Evolutionary conservation across 2,888 invertebrate species (phyloP).

Genomic region (Rosalia funebris): DNA sequence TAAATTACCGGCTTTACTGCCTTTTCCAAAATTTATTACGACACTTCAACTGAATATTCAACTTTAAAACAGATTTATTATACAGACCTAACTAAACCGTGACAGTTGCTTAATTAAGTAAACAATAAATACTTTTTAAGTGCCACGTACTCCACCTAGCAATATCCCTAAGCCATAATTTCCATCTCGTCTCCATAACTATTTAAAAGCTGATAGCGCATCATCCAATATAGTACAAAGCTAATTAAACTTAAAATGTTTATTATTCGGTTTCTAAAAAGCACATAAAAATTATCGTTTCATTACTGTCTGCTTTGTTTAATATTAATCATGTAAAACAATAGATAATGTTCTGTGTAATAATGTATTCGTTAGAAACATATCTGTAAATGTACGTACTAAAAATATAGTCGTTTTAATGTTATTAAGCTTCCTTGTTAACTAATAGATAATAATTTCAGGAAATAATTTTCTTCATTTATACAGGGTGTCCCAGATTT

Average conservation of each 20-base stretch:
- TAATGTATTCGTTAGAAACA: no score
- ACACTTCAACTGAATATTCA: conserved; percentile 14
- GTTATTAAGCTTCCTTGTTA: no score
- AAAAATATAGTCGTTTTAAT: no score
- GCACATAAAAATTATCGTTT: not conserved
- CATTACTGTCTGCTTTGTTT: not conserved
- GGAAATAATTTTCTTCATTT: no score
- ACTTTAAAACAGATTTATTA: conserved; percentile 4
- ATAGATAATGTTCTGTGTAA: no score
- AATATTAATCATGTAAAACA: no score
- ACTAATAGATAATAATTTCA: no score
- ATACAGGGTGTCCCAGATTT: no score
- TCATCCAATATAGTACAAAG: conserved; percentile 1
- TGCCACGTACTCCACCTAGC: not conserved
- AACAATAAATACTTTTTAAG: conserved; percentile 23
- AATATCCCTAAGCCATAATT: conserved; percentile 5
- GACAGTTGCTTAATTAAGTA: conserved; percentile 25
- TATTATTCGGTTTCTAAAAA: conserved; percentile 4
- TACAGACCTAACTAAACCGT: conserved; percentile 5
- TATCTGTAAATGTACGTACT: no score
- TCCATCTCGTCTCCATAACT: conserved; percentile 2
- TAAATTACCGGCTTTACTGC: not conserved
- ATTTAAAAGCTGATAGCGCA: conserved; percentile 7
- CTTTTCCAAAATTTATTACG: conserved; percentile 15
- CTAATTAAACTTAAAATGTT: not conserved